Conservation (phyloP, 2,113 vertebrate species). For the Cynocephalus volans region DNA sequence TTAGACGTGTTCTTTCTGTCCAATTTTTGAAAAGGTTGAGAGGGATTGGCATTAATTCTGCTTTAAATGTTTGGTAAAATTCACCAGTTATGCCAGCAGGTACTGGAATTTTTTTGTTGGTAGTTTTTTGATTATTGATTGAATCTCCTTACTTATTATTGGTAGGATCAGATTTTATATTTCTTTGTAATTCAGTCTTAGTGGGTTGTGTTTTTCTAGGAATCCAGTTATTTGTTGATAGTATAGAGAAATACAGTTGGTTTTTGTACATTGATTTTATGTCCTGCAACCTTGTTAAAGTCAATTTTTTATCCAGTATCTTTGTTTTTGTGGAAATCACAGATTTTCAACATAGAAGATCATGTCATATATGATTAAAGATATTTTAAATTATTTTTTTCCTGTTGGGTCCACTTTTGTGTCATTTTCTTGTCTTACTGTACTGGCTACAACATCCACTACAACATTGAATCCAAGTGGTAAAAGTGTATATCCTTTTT, state of each 20-base stretch:
- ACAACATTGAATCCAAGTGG: background rate
- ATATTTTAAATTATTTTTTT: background rate
- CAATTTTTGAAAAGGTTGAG: background rate
- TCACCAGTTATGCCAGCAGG: background rate
- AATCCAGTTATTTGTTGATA: conserved; percentile 4
- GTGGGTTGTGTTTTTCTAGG: background rate
- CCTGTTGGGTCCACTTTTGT: background rate
- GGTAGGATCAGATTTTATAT: background rate
- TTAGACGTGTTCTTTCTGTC: no score
- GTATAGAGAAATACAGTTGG: background rate
- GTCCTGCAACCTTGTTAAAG: background rate
- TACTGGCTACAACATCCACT: background rate
- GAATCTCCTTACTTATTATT: background rate
- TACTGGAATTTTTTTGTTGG: background rate
- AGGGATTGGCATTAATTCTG: background rate
- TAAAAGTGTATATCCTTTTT: background rate
- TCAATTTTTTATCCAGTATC: background rate
- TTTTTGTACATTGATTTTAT: conserved; percentile 4
- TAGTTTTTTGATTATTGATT: background rate
- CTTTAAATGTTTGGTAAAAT: background rate
- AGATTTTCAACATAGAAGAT: background rate
- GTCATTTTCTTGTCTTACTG: background rate
- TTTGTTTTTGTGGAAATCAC: background rate
- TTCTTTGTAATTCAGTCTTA: background rate
- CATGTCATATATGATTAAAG: background rate